Conservation (phyloP, 2,888 invertebrate species). For the Himalopsyche japonica region DNA sequence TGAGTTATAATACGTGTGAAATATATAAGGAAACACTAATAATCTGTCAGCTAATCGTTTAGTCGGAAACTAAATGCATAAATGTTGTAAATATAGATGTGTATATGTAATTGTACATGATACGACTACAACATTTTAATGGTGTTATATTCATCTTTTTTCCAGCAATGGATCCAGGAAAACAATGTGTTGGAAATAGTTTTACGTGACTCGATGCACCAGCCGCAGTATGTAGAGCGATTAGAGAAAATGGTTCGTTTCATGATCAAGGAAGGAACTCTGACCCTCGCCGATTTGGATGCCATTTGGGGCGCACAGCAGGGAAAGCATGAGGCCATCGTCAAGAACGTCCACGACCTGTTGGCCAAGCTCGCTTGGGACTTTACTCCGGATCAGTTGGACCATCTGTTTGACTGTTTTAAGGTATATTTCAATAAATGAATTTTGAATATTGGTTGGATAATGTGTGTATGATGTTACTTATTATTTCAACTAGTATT, state of each 20-base stretch:
- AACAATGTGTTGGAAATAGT: conserved; percentile 95
- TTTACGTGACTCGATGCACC: conserved; percentile 92
- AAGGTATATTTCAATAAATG: conserved; percentile 62
- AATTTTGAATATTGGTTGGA: background rate
- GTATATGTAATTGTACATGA: too few relatives aligned
- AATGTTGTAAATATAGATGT: too few relatives aligned
- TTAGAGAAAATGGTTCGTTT: conserved; percentile 96
- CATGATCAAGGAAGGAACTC: conserved; percentile 89
- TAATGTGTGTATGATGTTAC: too few relatives aligned
- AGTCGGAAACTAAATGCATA: too few relatives aligned
- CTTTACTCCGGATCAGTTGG: conserved; percentile 95
- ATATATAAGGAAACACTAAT: too few relatives aligned
- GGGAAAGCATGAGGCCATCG: conserved; percentile 97
- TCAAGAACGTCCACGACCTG: conserved; percentile 95
- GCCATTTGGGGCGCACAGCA: conserved; percentile 97
- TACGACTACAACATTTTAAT: background rate
- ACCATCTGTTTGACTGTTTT: conserved; percentile 96
- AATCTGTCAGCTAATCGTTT: too few relatives aligned
- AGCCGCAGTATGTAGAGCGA: conserved; percentile 97
- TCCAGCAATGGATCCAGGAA: conserved; percentile 91
- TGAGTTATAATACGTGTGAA: conserved; percentile 54
- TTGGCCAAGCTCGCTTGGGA: conserved; percentile 97
- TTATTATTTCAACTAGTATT: too few relatives aligned
- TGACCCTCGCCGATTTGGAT: conserved; percentile 89
- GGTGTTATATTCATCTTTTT: conserved; percentile 36